Evolutionary conservation across 1,140 invertebrate genomes (phyloP), one percentile per base, ranked within the genome.

Genomic region (Drosophila pseudoananassae): DNA sequence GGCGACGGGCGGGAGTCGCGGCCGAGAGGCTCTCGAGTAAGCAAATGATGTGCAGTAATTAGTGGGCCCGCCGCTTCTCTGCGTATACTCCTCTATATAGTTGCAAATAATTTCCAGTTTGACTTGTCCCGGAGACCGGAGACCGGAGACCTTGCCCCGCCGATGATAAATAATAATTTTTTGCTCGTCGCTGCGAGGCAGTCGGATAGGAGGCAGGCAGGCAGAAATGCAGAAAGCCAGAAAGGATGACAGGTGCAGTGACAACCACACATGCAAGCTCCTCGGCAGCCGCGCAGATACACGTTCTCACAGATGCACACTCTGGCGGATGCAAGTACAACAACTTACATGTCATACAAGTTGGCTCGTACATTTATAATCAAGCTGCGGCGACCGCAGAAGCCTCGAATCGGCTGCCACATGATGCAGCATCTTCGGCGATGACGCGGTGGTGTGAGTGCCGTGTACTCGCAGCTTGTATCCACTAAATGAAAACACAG

Each of bases 1-100:
- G 61, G 72, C 61, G 53, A 40, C 58, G 50, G 50, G 58, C 64
- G 54, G 54, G 51, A 72, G 66, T 46, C 59, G 49, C 51, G 5
- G 1, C 4, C 38, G 61, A 56, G 58, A 58, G 75, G 69, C 82
- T 71, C 83, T 87, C 70, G 82, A 78, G 83, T 87, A 87, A 87
- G 82, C 82, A 87, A 87, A 87, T 85, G 82, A 85, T 87, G 83
- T 87, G 82, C 82, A 82, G 83, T 87, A 87, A 87, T 87, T 87
- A 87, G 83, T 87, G 83, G 63, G 40, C 61, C 74, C 64, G 49
- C 46, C 29, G 68, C 33, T 71, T 54, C 53, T 9, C 31, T 8
- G 25, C 23, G 25, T 33, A 55, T 29, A 52, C 46, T 51, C 10
- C 27, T 46, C 20, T 45, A 52, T 45, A 52, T 14, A 57, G 14